Evolutionary conservation across 2,113 vertebrate genomes (phyloP), one percentile per base, ranked within the genome.

Genomic region (Myrmophylax atrothorax): DNA sequence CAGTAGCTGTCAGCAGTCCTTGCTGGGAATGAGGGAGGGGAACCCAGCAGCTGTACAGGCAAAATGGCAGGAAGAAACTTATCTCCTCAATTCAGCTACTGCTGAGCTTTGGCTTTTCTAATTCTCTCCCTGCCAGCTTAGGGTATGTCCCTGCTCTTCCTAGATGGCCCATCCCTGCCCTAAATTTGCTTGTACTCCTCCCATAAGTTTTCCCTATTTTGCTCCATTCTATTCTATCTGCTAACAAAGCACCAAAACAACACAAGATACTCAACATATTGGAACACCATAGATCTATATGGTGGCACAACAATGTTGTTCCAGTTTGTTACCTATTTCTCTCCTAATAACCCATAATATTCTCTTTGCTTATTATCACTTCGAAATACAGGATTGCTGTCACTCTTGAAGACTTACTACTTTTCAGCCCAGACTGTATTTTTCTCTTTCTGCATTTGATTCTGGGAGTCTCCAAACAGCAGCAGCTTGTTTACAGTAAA

Each of bases 151-250:
- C 69, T 47, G 29, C 29, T 68, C 2, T 17, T 88, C 38, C 35
- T 15, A 6, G 6, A 67, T 7, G 52, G 29, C 16, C 60, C n/a
- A 29, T 28, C 24, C 38, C 25, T 59, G 16, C 6, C 62, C 5
- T 53, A 73, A 29, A 18, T 47, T 49, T 0, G 0, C 19, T 10
- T 2, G 0, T 9, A 53, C 22, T 14, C 10, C 13, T 89, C 24
- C 29, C 3, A 0, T 40, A 85, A 33, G 6, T 47, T 60, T 68
- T 55, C 23, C 18, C 28, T n/a, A 18, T 5, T n/a, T 17, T 40
- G 23, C 8, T 10, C 28, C 35, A 20, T 9, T 12, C 22, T 40
- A 17, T 20, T 33, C 20, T 35, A 76, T 70, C 25, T 10, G 18
- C 60, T 69, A 40, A 70, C 86, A 84, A 69, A 7, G 38, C 38